Evolutionary conservation across 2,888 invertebrate genomes (phyloP).

Genomic region (Biston betularia): DNA sequence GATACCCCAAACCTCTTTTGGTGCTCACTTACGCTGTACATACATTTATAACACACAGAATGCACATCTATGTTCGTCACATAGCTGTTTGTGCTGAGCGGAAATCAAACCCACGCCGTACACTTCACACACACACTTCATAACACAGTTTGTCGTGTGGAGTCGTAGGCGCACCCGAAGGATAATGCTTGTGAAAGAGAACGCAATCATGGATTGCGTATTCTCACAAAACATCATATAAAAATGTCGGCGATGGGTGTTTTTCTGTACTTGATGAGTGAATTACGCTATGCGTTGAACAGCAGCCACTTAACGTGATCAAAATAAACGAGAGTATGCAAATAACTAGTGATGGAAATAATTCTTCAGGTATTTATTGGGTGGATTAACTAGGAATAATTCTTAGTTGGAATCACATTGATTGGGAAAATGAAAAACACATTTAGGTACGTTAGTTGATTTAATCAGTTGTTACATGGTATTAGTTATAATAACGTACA

Average conservation of each 20-base stretch:
- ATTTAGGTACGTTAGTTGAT: neutral
- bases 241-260: conserved; percentile 41
- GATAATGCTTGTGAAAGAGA: conserved; percentile 8
- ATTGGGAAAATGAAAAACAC: neutral
- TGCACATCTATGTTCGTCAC: too few relatives aligned
- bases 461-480: too few relatives aligned
- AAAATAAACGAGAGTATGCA: conserved; percentile 34
- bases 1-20: too few relatives aligned
- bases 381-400: neutral
- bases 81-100: too few relatives aligned
- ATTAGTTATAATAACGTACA: too few relatives aligned
- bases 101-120: too few relatives aligned
- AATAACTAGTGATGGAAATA: conserved; percentile 15
- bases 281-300: conserved; percentile 43
- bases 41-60: too few relatives aligned
- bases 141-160: neutral
- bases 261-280: conserved; percentile 37
- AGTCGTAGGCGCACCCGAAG: neutral
- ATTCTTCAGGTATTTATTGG: conserved; percentile 16
- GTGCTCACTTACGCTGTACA: too few relatives aligned
- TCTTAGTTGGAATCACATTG: too few relatives aligned
- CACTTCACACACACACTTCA: too few relatives aligned
- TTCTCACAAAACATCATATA: conserved; percentile 40
- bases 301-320: conserved; percentile 46
- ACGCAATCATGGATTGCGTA: conserved; percentile 34